Base-by-base conservation (phyloP, 2,888 invertebrate genomes). In the Andrena praecox region DNA sequence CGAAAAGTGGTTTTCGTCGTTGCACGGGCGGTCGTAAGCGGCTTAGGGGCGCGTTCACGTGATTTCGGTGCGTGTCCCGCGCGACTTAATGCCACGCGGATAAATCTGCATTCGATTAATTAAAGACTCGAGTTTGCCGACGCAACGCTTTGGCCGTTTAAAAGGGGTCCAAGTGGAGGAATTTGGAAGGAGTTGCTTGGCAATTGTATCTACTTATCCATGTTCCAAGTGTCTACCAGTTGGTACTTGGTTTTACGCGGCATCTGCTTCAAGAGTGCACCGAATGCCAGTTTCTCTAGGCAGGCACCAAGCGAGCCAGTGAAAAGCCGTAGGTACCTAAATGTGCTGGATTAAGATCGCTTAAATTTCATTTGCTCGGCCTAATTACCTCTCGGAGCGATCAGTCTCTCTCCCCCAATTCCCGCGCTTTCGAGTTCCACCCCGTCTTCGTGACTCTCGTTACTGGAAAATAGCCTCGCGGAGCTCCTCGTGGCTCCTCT, bases 1-100 rank as follows among this genome's bases (percentile, higher is more conserved):
- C 81, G 86, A 86, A 89, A 85, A 87, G 88, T 86, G 86, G 78
- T 87, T 85, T 84, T 79, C 66, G 80, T 77, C 79, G 73, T 82
- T 78, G 81, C 48, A 69, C 59, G 63, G 82, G 80, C 70, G 80
- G 54, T 79, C 73, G 67, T 87, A 82, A 89, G 85, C 80, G 48
- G 73, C 59, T 77, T 80, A 73, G 60, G 48, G 42, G 42, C n/a
- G 60, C 77, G 66, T 79, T 73, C 74, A 54, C 33, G 80, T 75
- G 83, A 87, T 80, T 85, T 83, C 75, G 70, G 69, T 69, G 69
- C 48, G 64, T 54, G 50, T 72, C 66, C 68, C 67, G 68, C 24
- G 33, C 76, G 76, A 76, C 74, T 84, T 88, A 80, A 73, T 83
- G 71, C 27, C 56, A 42, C 62, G 67, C 54, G 56, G 77, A 64